These are phyloP conservation scores for Dynastes grantii DNA, from an alignment of 2,888 invertebrate species.

Conservation along the genomic window DNA sequence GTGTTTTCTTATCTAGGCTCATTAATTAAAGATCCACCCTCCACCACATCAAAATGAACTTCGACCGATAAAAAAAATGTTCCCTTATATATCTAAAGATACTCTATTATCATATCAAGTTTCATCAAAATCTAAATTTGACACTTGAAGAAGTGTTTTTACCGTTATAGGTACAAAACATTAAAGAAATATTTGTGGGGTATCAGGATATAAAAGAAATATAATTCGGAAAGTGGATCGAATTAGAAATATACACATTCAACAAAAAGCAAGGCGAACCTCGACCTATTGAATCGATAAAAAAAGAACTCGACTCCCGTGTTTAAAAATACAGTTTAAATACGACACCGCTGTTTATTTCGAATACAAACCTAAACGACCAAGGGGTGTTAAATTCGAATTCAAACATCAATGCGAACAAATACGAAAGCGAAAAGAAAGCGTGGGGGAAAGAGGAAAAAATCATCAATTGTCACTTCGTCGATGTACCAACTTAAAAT, in stretches of 20 bases:
- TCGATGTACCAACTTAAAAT: conserved; percentile 50
- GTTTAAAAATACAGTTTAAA: conserved; percentile 41
- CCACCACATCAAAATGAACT: no score
- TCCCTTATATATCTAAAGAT: no score
- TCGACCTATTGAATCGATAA: conserved; percentile 34
- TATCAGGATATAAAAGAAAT: not conserved
- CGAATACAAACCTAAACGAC: conserved; percentile 49
- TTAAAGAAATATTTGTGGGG: not conserved
- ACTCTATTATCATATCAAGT: no score
- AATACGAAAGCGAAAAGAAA: conserved; percentile 21
- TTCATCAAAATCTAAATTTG: no score
- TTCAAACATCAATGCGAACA: conserved; percentile 2
- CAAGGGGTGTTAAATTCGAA: conserved; percentile 38
- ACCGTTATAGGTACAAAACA: no score
- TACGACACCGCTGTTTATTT: conserved; percentile 48
- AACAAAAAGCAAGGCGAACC: conserved; percentile 11
- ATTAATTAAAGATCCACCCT: no score
- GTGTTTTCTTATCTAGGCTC: no score
- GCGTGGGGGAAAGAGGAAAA: conserved; percentile 52
- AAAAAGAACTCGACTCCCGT: conserved; percentile 29
- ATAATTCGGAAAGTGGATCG: not conserved
- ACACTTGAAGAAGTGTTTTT: no score
- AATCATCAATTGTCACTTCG: conserved; percentile 57
- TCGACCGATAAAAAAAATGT: no score
- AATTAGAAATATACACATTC: conserved; percentile 1